Percentiles rank a stretch among this genome's conserved stretches.
Evolutionary conservation across 2,113 vertebrate genomes (phyloP).

Genomic region (Probosciger aterrimus): DNA sequence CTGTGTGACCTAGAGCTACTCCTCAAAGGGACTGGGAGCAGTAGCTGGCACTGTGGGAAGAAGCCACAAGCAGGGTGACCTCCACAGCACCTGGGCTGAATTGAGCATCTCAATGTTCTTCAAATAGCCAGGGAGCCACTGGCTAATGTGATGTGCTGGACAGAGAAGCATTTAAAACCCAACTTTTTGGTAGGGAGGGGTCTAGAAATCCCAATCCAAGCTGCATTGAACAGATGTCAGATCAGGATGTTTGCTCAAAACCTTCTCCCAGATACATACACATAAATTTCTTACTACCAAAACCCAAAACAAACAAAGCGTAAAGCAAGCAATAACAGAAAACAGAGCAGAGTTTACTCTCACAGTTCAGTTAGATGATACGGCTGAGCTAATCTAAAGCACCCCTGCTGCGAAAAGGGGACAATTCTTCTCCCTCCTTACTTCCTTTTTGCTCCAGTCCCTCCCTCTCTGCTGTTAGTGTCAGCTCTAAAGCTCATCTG

Average conservation of each 20-base stretch:
- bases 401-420: background rate
- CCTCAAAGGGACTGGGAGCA: background rate
- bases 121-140: background rate
- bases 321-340: conserved; percentile 62
- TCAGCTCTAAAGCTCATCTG: background rate
- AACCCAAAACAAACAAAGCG: conserved; percentile 50
- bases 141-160: background rate
- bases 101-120: background rate
- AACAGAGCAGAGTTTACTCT: conserved; percentile 43
- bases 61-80: background rate
- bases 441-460: background rate
- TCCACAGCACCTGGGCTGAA: background rate
- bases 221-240: conserved; percentile 37
- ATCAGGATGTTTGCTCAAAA: conserved; percentile 56
- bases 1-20: background rate
- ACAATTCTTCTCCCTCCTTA: background rate
- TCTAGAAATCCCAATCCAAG: background rate
- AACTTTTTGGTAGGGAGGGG: background rate
- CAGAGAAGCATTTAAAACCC: background rate
- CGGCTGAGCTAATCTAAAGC: conserved; percentile 36
- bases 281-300: conserved; percentile 57
- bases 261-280: conserved; percentile 35
- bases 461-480: background rate
- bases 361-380: conserved; percentile 18
- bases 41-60: conserved; percentile 15